Evolutionary conservation across 2,888 invertebrate species (phyloP).

Genomic region (Unio delphinus): DNA sequence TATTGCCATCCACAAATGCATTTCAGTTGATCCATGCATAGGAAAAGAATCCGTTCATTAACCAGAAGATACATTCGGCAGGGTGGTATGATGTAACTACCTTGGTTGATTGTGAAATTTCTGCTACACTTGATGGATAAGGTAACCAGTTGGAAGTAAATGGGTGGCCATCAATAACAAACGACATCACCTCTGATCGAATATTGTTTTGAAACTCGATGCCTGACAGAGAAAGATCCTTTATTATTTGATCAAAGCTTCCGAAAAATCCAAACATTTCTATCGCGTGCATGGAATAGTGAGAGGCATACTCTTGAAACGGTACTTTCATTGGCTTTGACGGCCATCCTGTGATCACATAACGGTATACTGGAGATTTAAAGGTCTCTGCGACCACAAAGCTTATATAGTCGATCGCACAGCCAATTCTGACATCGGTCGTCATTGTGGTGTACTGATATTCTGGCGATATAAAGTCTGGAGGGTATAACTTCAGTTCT

Average conservation of each 20-base stretch:
- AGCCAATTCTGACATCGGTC: constrained; percentile 53
- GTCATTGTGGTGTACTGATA: constrained; percentile 55
- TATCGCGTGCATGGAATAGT: constrained; percentile 50
- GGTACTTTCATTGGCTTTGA: constrained; percentile 33
- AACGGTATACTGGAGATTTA: constrained; percentile 44
- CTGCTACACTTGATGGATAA: constrained; percentile 32
- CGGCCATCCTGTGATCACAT: constrained; percentile 46
- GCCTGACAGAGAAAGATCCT: constrained; percentile 27
- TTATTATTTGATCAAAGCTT: constrained; percentile 25
- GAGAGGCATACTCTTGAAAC: constrained; percentile 12
- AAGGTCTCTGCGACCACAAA: constrained; percentile 21
- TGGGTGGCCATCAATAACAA: constrained; percentile 38
- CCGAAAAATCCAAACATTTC: constrained; percentile 52
- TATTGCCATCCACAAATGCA: no score
- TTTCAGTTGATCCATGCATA: constrained; percentile 56
- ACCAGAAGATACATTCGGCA: constrained; percentile 51
- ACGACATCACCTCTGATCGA: constrained; percentile 39
- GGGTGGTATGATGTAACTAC: constrained; percentile 29
- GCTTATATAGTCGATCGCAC: constrained; percentile 49
- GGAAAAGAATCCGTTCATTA: constrained; percentile 38
- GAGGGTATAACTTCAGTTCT: constrained; percentile 32
- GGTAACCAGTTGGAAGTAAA: constrained; percentile 30
- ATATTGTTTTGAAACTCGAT: constrained; percentile 32
- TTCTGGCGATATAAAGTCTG: constrained; percentile 37
- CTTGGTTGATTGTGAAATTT: constrained; percentile 30